Base-by-base conservation (phyloP, 1,140 invertebrate genomes). In the Phymastichus coffea region DNA sequence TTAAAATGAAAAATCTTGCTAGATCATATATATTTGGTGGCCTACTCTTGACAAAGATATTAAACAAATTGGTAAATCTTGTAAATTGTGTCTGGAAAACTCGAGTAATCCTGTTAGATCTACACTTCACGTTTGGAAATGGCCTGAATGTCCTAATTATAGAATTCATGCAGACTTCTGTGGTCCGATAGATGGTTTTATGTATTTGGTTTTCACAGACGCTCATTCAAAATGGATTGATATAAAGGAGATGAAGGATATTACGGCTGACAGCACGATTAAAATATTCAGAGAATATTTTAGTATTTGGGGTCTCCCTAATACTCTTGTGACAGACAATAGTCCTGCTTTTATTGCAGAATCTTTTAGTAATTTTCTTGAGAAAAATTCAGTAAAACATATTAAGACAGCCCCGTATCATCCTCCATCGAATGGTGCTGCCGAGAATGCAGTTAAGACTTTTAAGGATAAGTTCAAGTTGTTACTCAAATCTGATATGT, bases 131-230 rank as follows among this genome's bases (percentile, higher is more conserved):
- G 64, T 67, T 3, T 72, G 70, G 72, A 58, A 68, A 54, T 74
- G 65, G 33, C 69, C 70, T 0, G 22, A 58, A 14, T 28, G 59
- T 6, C 68, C 67, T 7, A 73, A 70, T 68, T 46, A 63, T 12
- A 57, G 71, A 2, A 7, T 72, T 1, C 66, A 73, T 44, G 65
- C 63, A 4, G 71, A 75, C 60, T 73, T 75, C 57, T 43, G 23
- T 7, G 47, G 48, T 12, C 30, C 49, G 22, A 58, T 65, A n/a
- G 43, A 28, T 14, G 52, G 49, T 3, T 14, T 26, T 19, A 55
- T 52, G 38, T 66, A 63, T 49, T n/a, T 66, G 15, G 20, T 63
- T 4, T 37, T 63, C 7, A 28, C 46, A n/a, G 60, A 65, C 47
- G 20, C 59, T 15, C 46, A 40, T 23, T 62, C 63, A 2, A 67